A percentile compares a stretch with the other conserved stretches of the same genome.
Conservation (phyloP, 2,113 vertebrate species). For the Festucalex cinctus region DNA sequence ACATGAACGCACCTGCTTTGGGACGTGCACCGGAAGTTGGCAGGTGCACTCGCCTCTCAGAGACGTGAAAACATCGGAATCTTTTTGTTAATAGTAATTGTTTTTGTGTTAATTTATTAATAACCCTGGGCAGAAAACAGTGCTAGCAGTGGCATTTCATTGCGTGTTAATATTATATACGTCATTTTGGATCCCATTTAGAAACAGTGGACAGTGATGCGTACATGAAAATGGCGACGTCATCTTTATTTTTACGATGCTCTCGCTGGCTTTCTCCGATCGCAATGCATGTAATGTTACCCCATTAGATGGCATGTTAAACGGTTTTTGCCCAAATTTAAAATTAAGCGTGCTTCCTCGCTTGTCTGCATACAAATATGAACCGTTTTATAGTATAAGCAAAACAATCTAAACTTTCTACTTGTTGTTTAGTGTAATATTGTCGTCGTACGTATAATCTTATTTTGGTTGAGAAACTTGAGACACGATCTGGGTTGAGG, state of each 20-base stretch:
- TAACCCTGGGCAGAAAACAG: neutral
- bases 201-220: neutral
- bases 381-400: neutral
- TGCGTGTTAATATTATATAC: neutral
- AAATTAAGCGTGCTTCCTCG: too few species aligned
- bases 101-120: neutral
- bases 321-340: too few species aligned
- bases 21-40: conserved; percentile 34
- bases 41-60: neutral
- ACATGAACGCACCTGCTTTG: conserved; percentile 48
- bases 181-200: neutral
- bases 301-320: too few species aligned
- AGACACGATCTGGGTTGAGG: too few species aligned
- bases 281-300: neutral
- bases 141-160: neutral
- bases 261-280: neutral
- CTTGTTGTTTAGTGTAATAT: neutral
- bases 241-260: neutral
- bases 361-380: neutral
- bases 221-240: neutral
- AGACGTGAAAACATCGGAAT: neutral
- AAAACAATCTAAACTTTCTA: too few species aligned
- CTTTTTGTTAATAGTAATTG: neutral
- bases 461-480: too few species aligned
- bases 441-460: neutral